Base-by-base conservation (phyloP, 2,113 vertebrate genomes). In the Genyomyrus donnyi region DNA sequence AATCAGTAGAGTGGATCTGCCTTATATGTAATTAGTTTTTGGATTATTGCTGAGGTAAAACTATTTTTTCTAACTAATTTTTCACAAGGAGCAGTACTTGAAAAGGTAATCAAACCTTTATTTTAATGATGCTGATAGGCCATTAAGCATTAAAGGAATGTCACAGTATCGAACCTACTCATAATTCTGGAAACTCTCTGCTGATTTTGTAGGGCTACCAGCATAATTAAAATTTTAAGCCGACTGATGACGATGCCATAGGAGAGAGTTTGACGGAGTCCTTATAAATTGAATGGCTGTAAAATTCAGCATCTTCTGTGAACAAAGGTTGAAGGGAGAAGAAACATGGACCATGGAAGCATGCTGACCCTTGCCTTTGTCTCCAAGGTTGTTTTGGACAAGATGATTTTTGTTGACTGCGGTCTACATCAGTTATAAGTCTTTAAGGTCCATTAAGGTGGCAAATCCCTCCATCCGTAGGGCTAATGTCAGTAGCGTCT, bases 141-240 rank as follows among this genome's bases (percentile, higher is more conserved):
- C 85, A 88, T 90, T 90, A 90, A 88, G 52, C 89, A 87, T 90
- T 90, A 90, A 87, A 50, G 85, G 89, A 35, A 87, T 90, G 87
- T 50, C 85, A 42, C 56, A 35, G 39, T 87, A 87, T 90, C 42
- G 48, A 50, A 90, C 70, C 42, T 87, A 49, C 46, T 80, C 58
- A 85, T 52, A 85, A 90, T 24, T 45, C 85, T 31, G 85, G 31
- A 74, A 46, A 50, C 86, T 87, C 19, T 46, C 13, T 35, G 56
- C 56, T 87, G 53, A 35, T 27, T n/a, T 35, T 66, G 58, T 87
- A 49, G 39, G 53, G 11, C n/a, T 52, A n/a, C 46, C 45, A 31
- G 24, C 85, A 52, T 56, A 35, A 42, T 49, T 77, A 24, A 27
- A 86, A 62, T 56, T 62, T 85, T 17, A 48, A 50, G 48, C 49